Evolutionary conservation across 2,113 vertebrate genomes (phyloP), one percentile per base, ranked within the genome.

Genomic region (Pitta sordida): DNA sequence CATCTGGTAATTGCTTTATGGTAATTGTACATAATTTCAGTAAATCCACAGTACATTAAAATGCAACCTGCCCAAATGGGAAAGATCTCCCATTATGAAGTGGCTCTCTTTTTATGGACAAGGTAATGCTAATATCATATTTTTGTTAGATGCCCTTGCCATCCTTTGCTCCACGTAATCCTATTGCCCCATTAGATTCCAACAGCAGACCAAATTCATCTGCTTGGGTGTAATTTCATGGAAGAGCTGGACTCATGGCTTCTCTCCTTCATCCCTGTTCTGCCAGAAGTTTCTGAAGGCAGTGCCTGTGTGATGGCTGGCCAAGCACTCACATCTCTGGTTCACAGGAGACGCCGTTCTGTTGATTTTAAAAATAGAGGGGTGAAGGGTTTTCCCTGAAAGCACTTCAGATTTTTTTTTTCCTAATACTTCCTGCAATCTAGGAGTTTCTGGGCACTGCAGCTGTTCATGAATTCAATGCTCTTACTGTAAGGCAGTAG

Each of bases 401-500:
- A 73, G 59, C 41, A 88, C 30, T 81, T 90, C 7, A 67, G 37
- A 29, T 73, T 77, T 83, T 64, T n/a, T 59, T 90, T 94, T 91
- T 86, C 49, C 44, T 69, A 18, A 49, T 83, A 90, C 44, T 95
- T 95, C 69, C 70, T 93, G 91, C 44, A 60, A 2, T 67, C 39
- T 56, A 36, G 48, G 79, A 79, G 71, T 85, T 93, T 81, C 73
- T 83, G 39, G 60, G 39, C 73, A 86, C 36, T 91, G 89, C 80
- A 94, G 64, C 83, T 92, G 59, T 89, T 93, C 68, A 37, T 77
- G 51, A 86, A 74, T 70, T 92, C 9, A 13, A 2, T 69, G 43
- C 43, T 95, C 83, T 92, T 94, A 95, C 87, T 86, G 77, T 94
- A 92, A 94, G 36, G 73, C 55, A 85, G 71, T 36, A 81, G 43